These are phyloP conservation scores for Pseudomyrmex pallidus DNA, from an alignment of 1,140 invertebrate species.

Conservation along the genomic window DNA sequence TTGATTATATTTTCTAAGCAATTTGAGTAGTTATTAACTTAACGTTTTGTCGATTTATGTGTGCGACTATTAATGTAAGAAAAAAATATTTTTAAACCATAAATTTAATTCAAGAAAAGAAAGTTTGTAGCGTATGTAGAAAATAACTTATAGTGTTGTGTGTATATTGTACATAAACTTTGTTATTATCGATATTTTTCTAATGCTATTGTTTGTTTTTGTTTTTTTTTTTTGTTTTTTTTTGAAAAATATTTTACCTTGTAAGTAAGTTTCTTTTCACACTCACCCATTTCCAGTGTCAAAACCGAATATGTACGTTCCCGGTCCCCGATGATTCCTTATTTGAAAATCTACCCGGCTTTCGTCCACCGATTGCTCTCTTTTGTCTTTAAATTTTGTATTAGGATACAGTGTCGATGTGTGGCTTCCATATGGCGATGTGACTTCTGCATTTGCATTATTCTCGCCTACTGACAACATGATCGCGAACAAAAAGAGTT, in stretches of 20 bases:
- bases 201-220: no score
- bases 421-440: neutral
- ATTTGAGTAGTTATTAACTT: neutral
- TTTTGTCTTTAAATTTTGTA: constrained; percentile 30
- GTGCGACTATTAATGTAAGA: neutral
- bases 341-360: constrained; percentile 86
- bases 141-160: no score
- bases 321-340: constrained; percentile 91
- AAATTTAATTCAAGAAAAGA: no score
- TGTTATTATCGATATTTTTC: no score
- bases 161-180: no score
- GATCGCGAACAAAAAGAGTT: constrained; percentile 19
- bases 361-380: constrained; percentile 73
- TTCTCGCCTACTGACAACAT: constrained; percentile 10
- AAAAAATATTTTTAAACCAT: no score
- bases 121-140: no score
- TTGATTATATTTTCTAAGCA: neutral
- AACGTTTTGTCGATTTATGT: neutral
- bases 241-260: no score
- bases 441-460: constrained; percentile 16
- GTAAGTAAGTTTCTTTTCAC: neutral
- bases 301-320: constrained; percentile 94
- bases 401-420: constrained; percentile 1
- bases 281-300: constrained; percentile 94
- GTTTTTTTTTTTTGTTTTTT: no score